Evolutionary conservation across 2,888 invertebrate species (phyloP), one percentile per base, ranked within the genome.

Genomic region (Aleiodes alternator): DNA sequence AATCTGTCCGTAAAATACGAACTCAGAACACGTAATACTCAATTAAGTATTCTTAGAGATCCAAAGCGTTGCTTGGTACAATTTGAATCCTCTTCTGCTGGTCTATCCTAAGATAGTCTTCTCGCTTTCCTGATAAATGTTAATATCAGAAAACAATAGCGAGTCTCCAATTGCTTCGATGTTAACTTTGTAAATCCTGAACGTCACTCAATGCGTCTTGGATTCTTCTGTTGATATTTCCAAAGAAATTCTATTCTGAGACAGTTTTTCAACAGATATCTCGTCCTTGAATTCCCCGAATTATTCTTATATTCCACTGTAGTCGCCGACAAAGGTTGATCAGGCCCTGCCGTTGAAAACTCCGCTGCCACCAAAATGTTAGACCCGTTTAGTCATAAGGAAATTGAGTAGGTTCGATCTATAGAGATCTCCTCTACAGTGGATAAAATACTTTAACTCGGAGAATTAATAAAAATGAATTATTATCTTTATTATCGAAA

Each of bases 341-440:
- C 7, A 53, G 53, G 53, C 16, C n/a, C 53, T n/a, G 53, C 53
- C n/a, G 11, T 53, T n/a, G 16, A 53, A 14, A 16, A 53, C n/a
- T 14, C 53, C 53, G 53, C 16, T 53, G 53, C 53, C 53, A 16
- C 53, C 53, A 53, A 53, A 53, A 53, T 53, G 53, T 53, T 53
- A 53, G 53, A 16, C 12, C n/a, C 7, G 14, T 53, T 53, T 4
- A 34, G 34, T 34, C 4, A 34, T 6, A 34, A 34, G 34, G 34
- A 6, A 34, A n/a, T 53, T n/a, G 53, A 53, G 53, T 14, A 14
- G 53, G 16, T 14, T n/a, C 53, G n/a, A n/a, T 16, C 53, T 7
- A 53, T 16, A 34, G 34, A 6, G 34, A 34, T 34, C 34, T 34
- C 4, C 34, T 34, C 34, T 34, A 34, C 34, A 16, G 53, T 53